phyloP scores from a whole-genome alignment of 1,140 invertebrate species.

The Agraylea sexmaculata region DNA sequence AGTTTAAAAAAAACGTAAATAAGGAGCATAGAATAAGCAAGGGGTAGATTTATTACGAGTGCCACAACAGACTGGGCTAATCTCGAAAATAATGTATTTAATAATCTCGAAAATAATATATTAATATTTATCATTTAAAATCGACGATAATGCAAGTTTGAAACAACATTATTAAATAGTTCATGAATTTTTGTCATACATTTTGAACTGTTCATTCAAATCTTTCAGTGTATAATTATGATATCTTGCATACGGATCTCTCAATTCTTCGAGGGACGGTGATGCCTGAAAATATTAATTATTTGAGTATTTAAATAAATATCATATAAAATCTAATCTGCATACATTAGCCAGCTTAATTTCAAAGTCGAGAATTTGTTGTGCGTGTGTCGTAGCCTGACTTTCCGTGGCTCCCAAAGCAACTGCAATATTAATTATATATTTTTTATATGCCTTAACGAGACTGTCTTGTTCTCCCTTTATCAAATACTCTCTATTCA shows the following conservation, averaged over 20 bases:
- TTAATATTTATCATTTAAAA: no score
- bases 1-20: no score
- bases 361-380: conserved; percentile 81
- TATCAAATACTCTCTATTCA: conserved; percentile 79
- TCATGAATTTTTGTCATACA: no score
- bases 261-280: conserved; percentile 75
- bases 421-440: conserved; percentile 78
- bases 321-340: neutral
- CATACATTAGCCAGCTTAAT: conserved; percentile 82
- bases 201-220: no score
- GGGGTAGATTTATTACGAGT: no score
- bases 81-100: no score
- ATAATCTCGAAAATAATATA: no score
- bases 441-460: conserved; percentile 65
- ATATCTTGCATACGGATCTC: conserved; percentile 82
- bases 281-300: conserved; percentile 53
- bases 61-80: no score
- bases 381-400: conserved; percentile 58
- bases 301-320: neutral
- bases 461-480: conserved; percentile 69
- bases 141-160: no score
- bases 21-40: no score
- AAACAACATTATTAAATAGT: no score
- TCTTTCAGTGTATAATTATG: no score
- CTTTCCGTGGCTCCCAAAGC: conserved; percentile 69